Evolutionary conservation across 2,888 invertebrate genomes (phyloP), one percentile per base, ranked within the genome.

Genomic region (Drosophila sordidapex): DNA sequence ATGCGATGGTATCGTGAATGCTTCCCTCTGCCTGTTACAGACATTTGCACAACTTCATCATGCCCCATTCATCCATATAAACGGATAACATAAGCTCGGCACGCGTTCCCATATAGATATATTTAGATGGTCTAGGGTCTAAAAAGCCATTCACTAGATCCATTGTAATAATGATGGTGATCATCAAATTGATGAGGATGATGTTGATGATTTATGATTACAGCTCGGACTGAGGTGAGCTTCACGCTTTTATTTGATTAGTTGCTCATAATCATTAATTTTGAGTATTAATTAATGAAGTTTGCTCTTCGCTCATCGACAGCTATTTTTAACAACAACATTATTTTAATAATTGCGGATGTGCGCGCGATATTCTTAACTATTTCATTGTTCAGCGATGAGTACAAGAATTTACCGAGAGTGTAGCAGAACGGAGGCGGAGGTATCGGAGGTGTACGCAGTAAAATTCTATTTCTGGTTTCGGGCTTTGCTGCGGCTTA

Each of bases 191-290:
- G 46, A 46, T 46, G 18, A 4, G 4, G 27, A 48, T 53, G 29
- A 25, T 36, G 31, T 48, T 51, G 8, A 70, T 74, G 65, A 75
- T 76, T 74, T 52, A 67, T 79, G 27, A 49, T 63, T 58, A 53
- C 4, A 51, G 67, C 51, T 52, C 11, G 36, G 31, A 13, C 40
- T 58, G n/a, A 27, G 40, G 25, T 60, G 51, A 79, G 69, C 70
- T 67, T 79, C 86, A 87, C 89, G 89, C 89, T 81, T 84, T 76
- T 79, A 86, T 86, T 89, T 81, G 89, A 84, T 87, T 76, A 70
- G 85, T 81, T 83, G 83, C 81, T 80, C 85, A 89, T 89, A 89
- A 77, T 79, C 84, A 87, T 87, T 89, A 81, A 89, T 87, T 81
- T 83, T 85, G 15, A 8, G 46, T 81, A 79, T 84, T 83, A 84